Evolutionary conservation across 2,113 vertebrate genomes (phyloP), one percentile per base, ranked within the genome.

Genomic region (Seriola rivoliana): DNA sequence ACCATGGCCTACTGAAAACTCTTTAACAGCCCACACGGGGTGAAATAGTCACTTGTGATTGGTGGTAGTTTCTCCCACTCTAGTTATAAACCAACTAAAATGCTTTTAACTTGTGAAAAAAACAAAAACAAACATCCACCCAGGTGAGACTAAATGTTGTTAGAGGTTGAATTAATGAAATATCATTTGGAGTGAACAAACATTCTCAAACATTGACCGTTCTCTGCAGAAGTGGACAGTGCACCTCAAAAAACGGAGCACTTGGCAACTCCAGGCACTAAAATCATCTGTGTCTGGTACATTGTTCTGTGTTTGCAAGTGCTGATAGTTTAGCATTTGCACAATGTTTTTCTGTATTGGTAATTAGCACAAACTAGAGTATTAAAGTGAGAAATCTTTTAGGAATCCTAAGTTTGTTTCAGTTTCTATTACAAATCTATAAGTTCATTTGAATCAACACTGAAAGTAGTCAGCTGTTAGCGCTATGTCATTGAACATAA

Each of bases 21-120:
- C 63, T 66, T 44, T 16, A 46, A 17, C 52, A 67, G 25, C 75
- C 52, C 40, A 68, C 54, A 50, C 74, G 16, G 19, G 50, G 25
- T 48, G 19, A 52, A 17, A 40, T 9, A 54, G 52, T n/a, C 52
- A 54, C 52, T 54, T 52, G 1, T 19, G 48, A 52, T 7, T 21
- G 48, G 6, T 21, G 48, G 16, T 8, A 52, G 8, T 52, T 52
- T 52, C 48, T 52, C 19, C 17, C 19, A 52, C 16, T 77, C 4
- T 46, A 58, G 25, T 50, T 60, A 69, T 48, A 50, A 68, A 58
- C 7, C 9, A 44, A 62, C 52, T 70, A 52, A 60, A 62, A 62
- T 54, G 46, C 76, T 69, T 59, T 78, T 59, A 77, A 77, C 36
- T 59, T 60, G 55, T 50, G 29, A 29, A 29, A 29, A 29, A 29